These are phyloP conservation scores for Chaetogeoica ovagalla DNA, from an alignment of 2,888 invertebrate species.

Conservation along the genomic window DNA sequence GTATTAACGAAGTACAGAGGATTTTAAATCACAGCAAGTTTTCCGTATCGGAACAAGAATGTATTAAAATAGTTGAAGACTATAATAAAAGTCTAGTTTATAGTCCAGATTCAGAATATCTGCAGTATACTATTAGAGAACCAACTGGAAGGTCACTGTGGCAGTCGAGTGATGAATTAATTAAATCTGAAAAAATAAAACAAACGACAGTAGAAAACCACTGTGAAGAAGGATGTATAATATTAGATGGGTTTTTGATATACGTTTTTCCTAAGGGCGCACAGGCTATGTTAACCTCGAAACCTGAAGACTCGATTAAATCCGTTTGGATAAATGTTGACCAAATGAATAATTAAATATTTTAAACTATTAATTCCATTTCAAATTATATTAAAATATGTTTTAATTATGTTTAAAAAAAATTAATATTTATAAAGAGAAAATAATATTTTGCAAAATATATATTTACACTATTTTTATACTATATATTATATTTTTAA, in stretches of 20 bases:
- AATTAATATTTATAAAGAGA: not conserved
- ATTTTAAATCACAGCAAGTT: conserved; percentile 25
- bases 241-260: conserved; percentile 47
- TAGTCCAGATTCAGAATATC: conserved; percentile 26
- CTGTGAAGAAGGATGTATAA: conserved; percentile 49
- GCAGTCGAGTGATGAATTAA: conserved; percentile 34
- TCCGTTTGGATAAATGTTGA: conserved; percentile 33
- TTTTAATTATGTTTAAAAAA: conserved; percentile 10
- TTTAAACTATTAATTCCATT: not conserved
- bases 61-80: conserved; percentile 25
- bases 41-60: conserved; percentile 33
- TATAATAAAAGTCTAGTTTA: conserved; percentile 50
- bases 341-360: conserved; percentile 7
- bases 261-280: conserved; percentile 41
- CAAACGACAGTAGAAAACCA: conserved; percentile 27
- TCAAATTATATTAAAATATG: not conserved
- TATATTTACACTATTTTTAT: not conserved
- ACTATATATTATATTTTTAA: not conserved
- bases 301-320: conserved; percentile 44
- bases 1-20: conserved; percentile 23
- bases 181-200: conserved; percentile 43
- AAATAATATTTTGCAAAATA: too few relatives aligned
- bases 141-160: conserved; percentile 40
- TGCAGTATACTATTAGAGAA: conserved; percentile 49
- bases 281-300: conserved; percentile 40